A percentile compares a stretch with the other conserved stretches of the same genome.
phyloP scores from a whole-genome alignment of 2,113 vertebrate species.

The Alosa alosa region DNA sequence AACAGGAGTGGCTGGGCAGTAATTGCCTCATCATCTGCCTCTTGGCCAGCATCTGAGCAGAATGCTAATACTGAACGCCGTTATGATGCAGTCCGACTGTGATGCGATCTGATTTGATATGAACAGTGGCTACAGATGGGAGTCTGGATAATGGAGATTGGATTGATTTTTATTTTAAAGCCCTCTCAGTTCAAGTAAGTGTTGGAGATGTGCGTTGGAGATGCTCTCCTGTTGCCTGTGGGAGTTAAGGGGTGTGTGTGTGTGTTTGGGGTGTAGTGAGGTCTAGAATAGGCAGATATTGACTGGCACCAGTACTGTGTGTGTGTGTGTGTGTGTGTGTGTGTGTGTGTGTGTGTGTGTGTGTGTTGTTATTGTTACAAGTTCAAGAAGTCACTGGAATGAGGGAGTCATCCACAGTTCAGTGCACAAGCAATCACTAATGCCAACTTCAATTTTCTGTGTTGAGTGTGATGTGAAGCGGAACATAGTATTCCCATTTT shows the following conservation, averaged over 20 bases:
- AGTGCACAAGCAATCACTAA: slow-evolving; percentile 8
- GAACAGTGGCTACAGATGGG: not conserved
- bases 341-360: not conserved
- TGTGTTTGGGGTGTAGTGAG: too few relatives aligned
- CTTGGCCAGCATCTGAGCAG: not conserved
- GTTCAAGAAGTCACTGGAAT: slow-evolving; percentile 4
- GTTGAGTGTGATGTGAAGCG: not conserved
- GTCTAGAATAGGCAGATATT: not conserved
- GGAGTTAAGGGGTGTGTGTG: not conserved
- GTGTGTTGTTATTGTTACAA: not conserved
- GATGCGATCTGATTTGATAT: not conserved
- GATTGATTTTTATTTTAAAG: not conserved
- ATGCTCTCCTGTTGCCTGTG: not conserved
- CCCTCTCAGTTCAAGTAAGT: not conserved
- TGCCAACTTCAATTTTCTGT: not conserved
- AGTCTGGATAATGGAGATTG: not conserved
- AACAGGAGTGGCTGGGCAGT: not conserved
- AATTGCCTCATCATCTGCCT: not conserved
- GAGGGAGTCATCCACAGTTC: slow-evolving; percentile 2
- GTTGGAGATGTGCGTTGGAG: not conserved
- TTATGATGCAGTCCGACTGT: not conserved
- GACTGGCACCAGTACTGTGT: not conserved
- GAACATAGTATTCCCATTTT: not conserved
- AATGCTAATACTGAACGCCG: not conserved
- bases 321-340: not conserved